Evolutionary conservation across 2,888 invertebrate genomes (phyloP), one percentile per base, ranked within the genome.

Genomic region (Netelia virgata): DNA sequence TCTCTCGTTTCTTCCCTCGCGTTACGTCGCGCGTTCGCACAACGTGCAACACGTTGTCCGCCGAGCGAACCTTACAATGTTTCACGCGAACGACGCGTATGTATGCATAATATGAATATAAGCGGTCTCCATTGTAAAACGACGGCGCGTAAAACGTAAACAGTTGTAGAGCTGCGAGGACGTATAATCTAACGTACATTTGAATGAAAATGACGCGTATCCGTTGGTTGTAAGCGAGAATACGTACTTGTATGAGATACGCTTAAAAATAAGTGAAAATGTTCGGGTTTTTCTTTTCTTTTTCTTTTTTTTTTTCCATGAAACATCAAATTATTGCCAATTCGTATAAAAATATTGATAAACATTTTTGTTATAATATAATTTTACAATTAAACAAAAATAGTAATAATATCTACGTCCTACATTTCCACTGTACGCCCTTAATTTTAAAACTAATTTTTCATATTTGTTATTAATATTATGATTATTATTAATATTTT

Each of bases 1-100:
- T 28, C 28, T 28, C 28, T 36, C 36, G 36, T 36, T 36, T 36
- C 36, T 36, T 36, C 36, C 36, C 36, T 36, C 36, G 36, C 36
- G 36, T 36, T 36, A 36, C 36, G 36, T 64, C 23, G 18, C 75
- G 18, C 61, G 28, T 28, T 72, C 20, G 41, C 23, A 36, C 64
- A 50, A 47, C 47, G 57, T 43, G 80, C 73, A 73, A 80, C 73
- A 74, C 79, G 79, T 79, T 79, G 73, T 69, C 47, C 14, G 14
- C 3, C 14, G 47, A 47, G 47, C 10, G 47, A 47, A 14, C 47
- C 10, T 47, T 47, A 47, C 14, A 47, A 47, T 47, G 10, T 47
- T 47, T 47, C 10, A 10, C 47, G 14, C 47, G 47, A 14, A 47
- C 36, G 36, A 55, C n/a, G n/a, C 14, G 59, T 50, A 47, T 28